A percentile compares a stretch with the other conserved stretches of the same genome.
These are phyloP conservation scores for Sphenodon punctatus DNA, from an alignment of 2,797 vertebrate genomes.

Conservation along the genomic window DNA sequence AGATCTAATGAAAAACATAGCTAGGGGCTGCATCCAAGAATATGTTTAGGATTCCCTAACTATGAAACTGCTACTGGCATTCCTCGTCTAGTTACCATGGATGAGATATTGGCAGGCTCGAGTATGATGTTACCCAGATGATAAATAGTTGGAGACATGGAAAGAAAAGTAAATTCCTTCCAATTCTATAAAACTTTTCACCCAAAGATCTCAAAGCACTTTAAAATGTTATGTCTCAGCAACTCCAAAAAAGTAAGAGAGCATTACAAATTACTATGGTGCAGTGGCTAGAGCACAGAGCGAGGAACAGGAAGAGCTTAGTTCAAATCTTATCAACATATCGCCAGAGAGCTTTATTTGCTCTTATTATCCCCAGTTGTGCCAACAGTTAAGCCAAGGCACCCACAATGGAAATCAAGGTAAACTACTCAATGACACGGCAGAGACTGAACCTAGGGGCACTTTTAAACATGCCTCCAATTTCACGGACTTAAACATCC, in stretches of 20 bases:
- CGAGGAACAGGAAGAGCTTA: too few relatives aligned
- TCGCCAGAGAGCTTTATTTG: too few relatives aligned
- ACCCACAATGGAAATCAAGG: not conserved
- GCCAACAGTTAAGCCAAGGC: not conserved
- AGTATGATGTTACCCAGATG: not conserved
- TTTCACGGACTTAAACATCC: not conserved
- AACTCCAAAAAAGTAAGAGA: not conserved
- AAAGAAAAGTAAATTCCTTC: not conserved
- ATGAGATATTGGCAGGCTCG: not conserved
- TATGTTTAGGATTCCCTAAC: not conserved
- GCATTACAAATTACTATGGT: too few relatives aligned
- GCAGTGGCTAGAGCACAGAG: too few relatives aligned
- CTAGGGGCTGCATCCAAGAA: not conserved
- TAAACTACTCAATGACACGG: not conserved
- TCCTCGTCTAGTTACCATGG: not conserved
- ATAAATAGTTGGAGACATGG: not conserved
- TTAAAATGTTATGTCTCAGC: rapidly evolving
- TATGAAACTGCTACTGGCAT: not conserved
- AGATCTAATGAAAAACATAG: constrained; percentile 49
- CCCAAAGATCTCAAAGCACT: not conserved
- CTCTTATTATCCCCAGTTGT: not conserved
- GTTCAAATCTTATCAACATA: too few relatives aligned
- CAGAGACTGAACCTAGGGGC: not conserved
- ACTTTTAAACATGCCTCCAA: not conserved
- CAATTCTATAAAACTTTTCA: not conserved